Evolutionary conservation across 2,888 invertebrate species (phyloP).

Genomic region (Sarcophaga variegata): DNA sequence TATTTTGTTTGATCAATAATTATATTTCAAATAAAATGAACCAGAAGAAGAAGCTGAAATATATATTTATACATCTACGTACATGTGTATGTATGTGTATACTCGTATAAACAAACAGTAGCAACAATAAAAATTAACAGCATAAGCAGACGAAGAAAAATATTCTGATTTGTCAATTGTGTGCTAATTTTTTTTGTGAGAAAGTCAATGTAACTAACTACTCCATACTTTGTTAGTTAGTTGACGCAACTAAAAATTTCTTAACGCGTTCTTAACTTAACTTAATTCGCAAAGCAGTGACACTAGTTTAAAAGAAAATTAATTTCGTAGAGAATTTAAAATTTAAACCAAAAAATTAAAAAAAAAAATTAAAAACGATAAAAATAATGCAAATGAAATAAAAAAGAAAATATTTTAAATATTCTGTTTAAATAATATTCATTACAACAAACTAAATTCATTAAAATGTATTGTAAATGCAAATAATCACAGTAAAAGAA

Average conservation of each 20-base stretch:
- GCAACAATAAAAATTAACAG: conserved; percentile 1
- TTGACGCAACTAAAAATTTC: conserved; percentile 5
- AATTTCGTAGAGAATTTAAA: neutral
- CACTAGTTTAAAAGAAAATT: neutral
- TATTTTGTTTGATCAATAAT: conserved; percentile 68
- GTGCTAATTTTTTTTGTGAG: conserved; percentile 35
- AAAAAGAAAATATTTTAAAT: neutral
- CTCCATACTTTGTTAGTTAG: too few relatives aligned
- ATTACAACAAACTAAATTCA: neutral
- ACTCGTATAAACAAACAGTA: too few relatives aligned
- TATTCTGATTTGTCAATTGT: conserved; percentile 51
- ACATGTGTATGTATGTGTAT: too few relatives aligned
- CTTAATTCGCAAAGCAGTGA: neutral
- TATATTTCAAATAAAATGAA: conserved; percentile 44
- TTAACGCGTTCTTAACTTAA: conserved; percentile 18
- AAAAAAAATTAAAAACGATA: neutral
- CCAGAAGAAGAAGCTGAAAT: neutral
- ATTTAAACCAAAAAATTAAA: conserved; percentile 6
- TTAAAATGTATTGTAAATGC: conserved; percentile 7
- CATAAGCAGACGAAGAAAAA: conserved; percentile 31
- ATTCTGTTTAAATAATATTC: neutral
- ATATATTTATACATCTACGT: neutral
- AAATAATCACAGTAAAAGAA: conserved; percentile 3
- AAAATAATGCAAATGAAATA: conserved; percentile 6
- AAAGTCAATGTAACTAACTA: neutral